These are phyloP conservation scores for Keiferia lycopersicella DNA, from an alignment of 2,888 invertebrate species.

Conservation along the genomic window DNA sequence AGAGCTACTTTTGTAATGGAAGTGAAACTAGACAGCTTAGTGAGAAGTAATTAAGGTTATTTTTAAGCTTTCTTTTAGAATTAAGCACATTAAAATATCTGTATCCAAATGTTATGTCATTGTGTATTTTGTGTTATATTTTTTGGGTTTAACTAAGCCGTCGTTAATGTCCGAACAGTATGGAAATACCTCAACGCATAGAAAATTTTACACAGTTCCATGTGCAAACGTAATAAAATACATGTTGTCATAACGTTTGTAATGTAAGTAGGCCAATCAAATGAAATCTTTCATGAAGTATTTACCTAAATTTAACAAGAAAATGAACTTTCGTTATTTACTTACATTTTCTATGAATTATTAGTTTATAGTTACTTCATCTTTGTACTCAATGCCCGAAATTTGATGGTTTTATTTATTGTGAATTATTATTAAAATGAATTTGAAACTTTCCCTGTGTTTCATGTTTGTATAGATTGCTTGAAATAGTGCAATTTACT, in stretches of 20 bases:
- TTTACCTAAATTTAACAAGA: slow-evolving; percentile 12
- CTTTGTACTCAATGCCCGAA: slow-evolving; percentile 56
- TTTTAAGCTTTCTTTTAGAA: slow-evolving; percentile 61
- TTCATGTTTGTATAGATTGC: slow-evolving; percentile 61
- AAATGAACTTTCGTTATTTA: slow-evolving; percentile 35
- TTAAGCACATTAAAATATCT: slow-evolving; percentile 47
- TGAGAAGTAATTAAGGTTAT: slow-evolving; percentile 62
- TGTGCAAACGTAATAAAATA: not conserved
- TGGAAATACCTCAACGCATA: no score
- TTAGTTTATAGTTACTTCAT: slow-evolving; percentile 40
- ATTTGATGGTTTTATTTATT: slow-evolving; percentile 69
- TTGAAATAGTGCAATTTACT: slow-evolving; percentile 51
- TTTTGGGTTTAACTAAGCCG: not conserved
- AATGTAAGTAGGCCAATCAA: slow-evolving; percentile 22
- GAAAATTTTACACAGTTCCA: no score
- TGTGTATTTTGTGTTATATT: slow-evolving; percentile 9
- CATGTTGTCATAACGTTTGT: slow-evolving; percentile 22
- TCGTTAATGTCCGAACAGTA: no score
- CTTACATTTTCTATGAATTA: slow-evolving; percentile 29
- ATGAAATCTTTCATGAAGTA: slow-evolving; percentile 22
- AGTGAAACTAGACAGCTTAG: slow-evolving; percentile 59
- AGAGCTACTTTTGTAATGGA: slow-evolving; percentile 27
- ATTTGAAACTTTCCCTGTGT: slow-evolving; percentile 76
- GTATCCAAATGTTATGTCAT: slow-evolving; percentile 26
- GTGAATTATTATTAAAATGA: slow-evolving; percentile 80